Conservation (phyloP, 2,888 invertebrate genomes). For the Nineta flava region DNA sequence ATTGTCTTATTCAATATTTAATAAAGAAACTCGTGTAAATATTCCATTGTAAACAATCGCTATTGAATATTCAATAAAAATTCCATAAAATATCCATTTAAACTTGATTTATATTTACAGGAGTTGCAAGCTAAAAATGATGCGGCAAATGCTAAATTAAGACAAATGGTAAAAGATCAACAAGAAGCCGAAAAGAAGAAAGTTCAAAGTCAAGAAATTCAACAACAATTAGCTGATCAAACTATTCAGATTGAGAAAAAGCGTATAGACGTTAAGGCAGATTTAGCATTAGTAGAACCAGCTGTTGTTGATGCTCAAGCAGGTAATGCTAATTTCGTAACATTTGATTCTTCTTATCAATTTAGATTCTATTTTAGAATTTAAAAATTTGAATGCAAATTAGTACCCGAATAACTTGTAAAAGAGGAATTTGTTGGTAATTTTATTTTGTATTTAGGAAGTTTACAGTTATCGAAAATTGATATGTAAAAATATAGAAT, state of each 20-base stretch:
- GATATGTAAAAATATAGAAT: too few relatives aligned
- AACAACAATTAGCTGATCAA: conserved; percentile 64
- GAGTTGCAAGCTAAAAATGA: conserved; percentile 94
- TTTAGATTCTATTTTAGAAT: not conserved
- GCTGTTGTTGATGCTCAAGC: conserved; percentile 98
- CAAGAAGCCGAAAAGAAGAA: conserved; percentile 99
- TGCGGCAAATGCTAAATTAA: conserved; percentile 96
- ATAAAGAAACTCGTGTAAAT: too few relatives aligned
- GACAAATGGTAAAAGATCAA: conserved; percentile 98
- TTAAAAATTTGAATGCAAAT: too few relatives aligned
- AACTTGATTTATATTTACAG: too few relatives aligned
- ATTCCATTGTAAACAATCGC: too few relatives aligned
- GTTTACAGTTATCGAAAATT: too few relatives aligned
- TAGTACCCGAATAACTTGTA: too few relatives aligned
- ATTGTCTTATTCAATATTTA: too few relatives aligned
- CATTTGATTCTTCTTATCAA: conserved; percentile 9
- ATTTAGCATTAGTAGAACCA: conserved; percentile 94
- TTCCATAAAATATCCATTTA: too few relatives aligned
- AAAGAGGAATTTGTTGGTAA: too few relatives aligned
- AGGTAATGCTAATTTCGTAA: conserved; percentile 37
- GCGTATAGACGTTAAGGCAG: conserved; percentile 85
- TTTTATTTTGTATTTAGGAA: too few relatives aligned
- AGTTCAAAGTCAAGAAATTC: conserved; percentile 93
- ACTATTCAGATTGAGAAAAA: conserved; percentile 89
- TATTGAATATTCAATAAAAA: too few relatives aligned